Evolutionary conservation across 2,797 vertebrate genomes (phyloP).

Genomic region (Triplophysa yarkandensis): DNA sequence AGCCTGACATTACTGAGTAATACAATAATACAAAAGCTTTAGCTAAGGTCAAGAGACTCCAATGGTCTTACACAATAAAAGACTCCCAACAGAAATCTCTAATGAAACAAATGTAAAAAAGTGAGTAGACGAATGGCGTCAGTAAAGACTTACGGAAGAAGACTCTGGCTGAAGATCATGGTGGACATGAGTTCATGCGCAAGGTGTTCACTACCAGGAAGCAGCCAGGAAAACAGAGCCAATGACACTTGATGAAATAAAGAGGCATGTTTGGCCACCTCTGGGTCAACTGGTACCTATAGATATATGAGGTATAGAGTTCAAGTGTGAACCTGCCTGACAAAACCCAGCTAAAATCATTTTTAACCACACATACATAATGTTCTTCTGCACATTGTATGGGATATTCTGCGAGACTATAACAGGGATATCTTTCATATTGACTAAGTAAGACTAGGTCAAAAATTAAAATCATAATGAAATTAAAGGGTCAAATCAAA

Average conservation of each 20-base stretch:
- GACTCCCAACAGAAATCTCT: background rate
- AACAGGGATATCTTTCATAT: too few species aligned
- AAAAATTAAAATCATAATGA: too few species aligned
- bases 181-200: slow-evolving; percentile 83
- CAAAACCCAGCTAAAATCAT: too few species aligned
- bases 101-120: too few species aligned
- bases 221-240: slow-evolving; percentile 83
- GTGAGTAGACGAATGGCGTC: background rate
- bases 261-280: slow-evolving; percentile 73
- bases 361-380: too few species aligned
- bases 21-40: background rate
- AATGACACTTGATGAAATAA: slow-evolving; percentile 87
- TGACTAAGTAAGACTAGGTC: too few species aligned
- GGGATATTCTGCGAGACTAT: too few species aligned
- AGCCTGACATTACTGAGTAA: too few species aligned
- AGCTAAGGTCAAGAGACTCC: background rate
- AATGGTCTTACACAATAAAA: background rate
- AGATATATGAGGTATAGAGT: slow-evolving; percentile 15
- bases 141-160: slow-evolving; percentile 84
- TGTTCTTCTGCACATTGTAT: too few species aligned
- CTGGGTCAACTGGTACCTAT: slow-evolving; percentile 76
- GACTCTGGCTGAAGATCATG: slow-evolving; percentile 85
- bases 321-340: too few species aligned
- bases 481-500: too few species aligned
- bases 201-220: slow-evolving; percentile 91